Base-by-base conservation (phyloP, 2,113 vertebrate species). In the Hassar affinis region DNA sequence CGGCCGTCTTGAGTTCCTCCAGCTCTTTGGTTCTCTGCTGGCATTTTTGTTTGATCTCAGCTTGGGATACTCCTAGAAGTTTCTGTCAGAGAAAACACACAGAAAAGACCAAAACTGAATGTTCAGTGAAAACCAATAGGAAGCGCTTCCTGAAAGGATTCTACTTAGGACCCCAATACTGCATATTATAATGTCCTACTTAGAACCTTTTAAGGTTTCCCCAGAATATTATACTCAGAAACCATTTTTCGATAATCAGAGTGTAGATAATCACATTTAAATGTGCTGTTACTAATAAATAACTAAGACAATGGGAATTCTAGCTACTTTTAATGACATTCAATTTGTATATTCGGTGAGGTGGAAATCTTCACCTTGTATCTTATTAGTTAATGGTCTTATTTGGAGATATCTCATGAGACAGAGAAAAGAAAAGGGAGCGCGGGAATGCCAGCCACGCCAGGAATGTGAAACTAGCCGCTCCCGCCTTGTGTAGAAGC, bases 1-100 rank as follows among this genome's bases (percentile, higher is more conserved):
- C 94, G 2, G 94, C 91, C 0, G 93, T 94, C 85, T 92, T 94
- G 69, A 95, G 89, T 84, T 95, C 94, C 22, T 95, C 94, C 87
- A 95, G 88, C 88, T 95, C 94, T 89, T 95, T 95, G 87, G 93
- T 91, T 52, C 94, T 93, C 80, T 94, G 93, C 88, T 95, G 94
- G 33, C 92, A 93, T 92, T 95, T 95, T 78, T 94, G 94, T 87
- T 82, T 92, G 77, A 95, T 95, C 88, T 94, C 94, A n/a, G 93
- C 87, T 84, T 94, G 93, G 68, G 93, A 93, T 49, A 94, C 84
- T 85, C 94, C 94, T 86, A 95, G 85, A 57, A 94, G 94, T 93
- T 95, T 95, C 94, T 95, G 91, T 77, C 68, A 54, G 85, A 62
- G 25, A 33, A 33, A 72, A 64, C 3, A 76, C 81, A 89, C 35